phyloP scores from a whole-genome alignment of 1,140 invertebrate species.

The Pinna nobilis region DNA sequence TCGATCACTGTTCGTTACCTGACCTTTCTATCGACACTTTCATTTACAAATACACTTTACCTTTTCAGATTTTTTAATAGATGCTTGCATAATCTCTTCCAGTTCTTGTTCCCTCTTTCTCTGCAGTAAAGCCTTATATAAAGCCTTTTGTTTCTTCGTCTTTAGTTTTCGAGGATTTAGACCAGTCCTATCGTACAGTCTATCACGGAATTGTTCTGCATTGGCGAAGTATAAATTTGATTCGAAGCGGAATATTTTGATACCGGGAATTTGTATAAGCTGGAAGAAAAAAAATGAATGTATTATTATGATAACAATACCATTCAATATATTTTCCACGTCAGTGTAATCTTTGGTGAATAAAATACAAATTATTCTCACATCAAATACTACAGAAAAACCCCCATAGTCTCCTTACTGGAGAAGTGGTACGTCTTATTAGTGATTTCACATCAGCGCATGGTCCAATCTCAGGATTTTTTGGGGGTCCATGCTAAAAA shows the following conservation, averaged over 20 bases:
- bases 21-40: too few relatives aligned
- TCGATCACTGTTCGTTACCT: too few relatives aligned
- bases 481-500: too few relatives aligned
- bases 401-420: too few relatives aligned
- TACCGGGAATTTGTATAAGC: conserved; percentile 70
- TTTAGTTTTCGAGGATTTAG: conserved; percentile 63
- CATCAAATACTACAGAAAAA: too few relatives aligned
- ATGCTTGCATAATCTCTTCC: conserved; percentile 31
- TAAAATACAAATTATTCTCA: too few relatives aligned
- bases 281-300: conserved; percentile 50
- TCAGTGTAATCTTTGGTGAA: too few relatives aligned
- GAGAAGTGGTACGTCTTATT: too few relatives aligned
- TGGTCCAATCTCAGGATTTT: too few relatives aligned
- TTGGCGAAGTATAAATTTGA: conserved; percentile 73
- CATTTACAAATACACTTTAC: conserved; percentile 18
- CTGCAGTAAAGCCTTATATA: conserved; percentile 46
- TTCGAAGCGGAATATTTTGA: conserved; percentile 75
- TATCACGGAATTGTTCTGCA: conserved; percentile 70
- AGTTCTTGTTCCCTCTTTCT: conserved; percentile 49
- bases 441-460: too few relatives aligned
- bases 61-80: conserved; percentile 36
- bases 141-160: conserved; percentile 48
- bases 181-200: conserved; percentile 64
- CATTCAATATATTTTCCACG: too few relatives aligned
- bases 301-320: too few relatives aligned